phyloP scores from a whole-genome alignment of 2,113 vertebrate species.

The Sphaerodactylus townsendi region DNA sequence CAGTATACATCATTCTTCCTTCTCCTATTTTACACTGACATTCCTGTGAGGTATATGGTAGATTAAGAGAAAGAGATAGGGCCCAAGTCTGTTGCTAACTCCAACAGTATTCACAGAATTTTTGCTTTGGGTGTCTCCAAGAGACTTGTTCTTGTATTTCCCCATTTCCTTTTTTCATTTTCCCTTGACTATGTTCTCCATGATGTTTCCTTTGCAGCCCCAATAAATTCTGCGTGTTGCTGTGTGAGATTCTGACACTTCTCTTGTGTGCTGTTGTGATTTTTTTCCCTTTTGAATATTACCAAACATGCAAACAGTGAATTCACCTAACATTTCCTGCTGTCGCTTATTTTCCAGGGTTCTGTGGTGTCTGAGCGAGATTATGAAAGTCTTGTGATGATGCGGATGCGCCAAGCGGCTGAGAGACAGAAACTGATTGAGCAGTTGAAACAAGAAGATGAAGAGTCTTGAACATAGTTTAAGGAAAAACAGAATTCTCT shows the following conservation, averaged over 20 bases:
- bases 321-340: rapidly evolving
- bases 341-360: constrained; percentile 65
- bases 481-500: neutral
- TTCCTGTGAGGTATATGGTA: no score
- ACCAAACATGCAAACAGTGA: rapidly evolving
- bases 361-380: constrained; percentile 85
- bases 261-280: neutral
- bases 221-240: rapidly evolving
- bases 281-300: neutral
- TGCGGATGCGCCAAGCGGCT: constrained; percentile 93
- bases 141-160: no score
- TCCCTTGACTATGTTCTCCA: neutral
- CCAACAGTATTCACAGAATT: no score
- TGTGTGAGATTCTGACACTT: neutral
- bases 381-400: constrained; percentile 96
- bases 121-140: no score
- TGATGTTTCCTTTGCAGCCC: neutral
- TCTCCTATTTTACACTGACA: no score
- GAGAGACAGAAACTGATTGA: constrained; percentile 92
- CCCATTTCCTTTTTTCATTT: no score
- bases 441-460: constrained; percentile 86
- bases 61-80: no score
- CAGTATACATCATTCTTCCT: no score
- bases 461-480: constrained; percentile 71
- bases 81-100: no score